Percentiles rank a stretch among this genome's conserved stretches.
Evolutionary conservation across 2,888 invertebrate species (phyloP).

Genomic region (Hypercompe scribonia): DNA sequence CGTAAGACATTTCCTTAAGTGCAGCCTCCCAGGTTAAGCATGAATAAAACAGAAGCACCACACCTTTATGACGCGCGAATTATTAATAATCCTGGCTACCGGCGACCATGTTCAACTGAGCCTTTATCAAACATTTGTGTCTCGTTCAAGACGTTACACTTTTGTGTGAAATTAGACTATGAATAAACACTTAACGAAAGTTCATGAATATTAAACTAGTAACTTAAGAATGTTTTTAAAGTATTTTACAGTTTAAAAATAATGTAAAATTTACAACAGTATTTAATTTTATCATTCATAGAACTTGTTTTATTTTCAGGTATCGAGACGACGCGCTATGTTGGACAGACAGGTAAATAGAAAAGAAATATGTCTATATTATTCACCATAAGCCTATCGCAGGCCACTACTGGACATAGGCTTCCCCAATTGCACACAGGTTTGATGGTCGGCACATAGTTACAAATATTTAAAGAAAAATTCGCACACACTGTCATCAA

Average conservation of each 20-base stretch:
- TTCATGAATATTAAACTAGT: no score
- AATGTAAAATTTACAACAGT: background rate
- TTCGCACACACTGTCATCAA: no score
- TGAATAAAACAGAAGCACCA: constrained; percentile 68
- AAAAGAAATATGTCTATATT: no score
- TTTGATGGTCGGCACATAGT: no score
- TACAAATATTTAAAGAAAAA: no score
- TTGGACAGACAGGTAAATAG: constrained; percentile 94
- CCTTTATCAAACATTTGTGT: constrained; percentile 15
- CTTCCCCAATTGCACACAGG: no score
- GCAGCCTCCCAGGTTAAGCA: constrained; percentile 67
- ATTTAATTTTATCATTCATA: background rate
- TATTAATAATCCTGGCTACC: constrained; percentile 45
- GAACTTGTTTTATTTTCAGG: constrained; percentile 86
- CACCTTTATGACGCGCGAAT: constrained; percentile 55
- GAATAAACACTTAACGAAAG: background rate
- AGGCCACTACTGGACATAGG: no score
- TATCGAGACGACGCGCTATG: constrained; percentile 95
- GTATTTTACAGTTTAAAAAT: background rate
- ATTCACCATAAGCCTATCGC: no score
- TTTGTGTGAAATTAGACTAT: constrained; percentile 2
- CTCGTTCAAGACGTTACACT: constrained; percentile 1
- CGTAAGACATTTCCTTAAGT: constrained; percentile 55
- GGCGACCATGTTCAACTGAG: constrained; percentile 29
- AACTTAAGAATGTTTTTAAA: no score